A percentile compares a stretch with the other conserved stretches of the same genome.
Evolutionary conservation across 2,797 vertebrate genomes (phyloP).

Genomic region (Pseudochromis fuscus): DNA sequence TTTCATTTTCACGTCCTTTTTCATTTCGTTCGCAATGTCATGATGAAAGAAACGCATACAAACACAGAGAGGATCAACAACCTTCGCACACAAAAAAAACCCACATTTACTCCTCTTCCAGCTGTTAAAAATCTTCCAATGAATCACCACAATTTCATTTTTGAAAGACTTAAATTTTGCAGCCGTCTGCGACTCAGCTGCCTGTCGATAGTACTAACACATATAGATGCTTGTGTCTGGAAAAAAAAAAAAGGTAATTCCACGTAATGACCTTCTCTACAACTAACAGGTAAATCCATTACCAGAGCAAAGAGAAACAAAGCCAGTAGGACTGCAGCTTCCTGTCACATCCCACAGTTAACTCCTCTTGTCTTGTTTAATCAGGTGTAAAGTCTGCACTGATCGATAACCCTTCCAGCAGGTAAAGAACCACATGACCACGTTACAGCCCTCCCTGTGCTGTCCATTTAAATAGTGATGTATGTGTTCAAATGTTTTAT

Average conservation of each 20-base stretch:
- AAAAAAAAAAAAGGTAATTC: constrained; percentile 38
- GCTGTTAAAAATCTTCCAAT: background rate
- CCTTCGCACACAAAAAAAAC: constrained; percentile 1
- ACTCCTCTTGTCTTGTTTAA: constrained; percentile 75
- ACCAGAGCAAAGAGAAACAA: constrained; percentile 42
- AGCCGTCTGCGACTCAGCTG: background rate
- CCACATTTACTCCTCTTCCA: background rate
- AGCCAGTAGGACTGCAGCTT: constrained; percentile 37
- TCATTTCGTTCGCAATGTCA: constrained; percentile 38
- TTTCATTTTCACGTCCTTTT: constrained; percentile 51
- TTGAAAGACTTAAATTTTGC: constrained; percentile 26
- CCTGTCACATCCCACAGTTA: constrained; percentile 54
- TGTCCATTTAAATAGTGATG: too few relatives aligned
- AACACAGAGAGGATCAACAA: constrained; percentile 9
- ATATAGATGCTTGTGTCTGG: too few relatives aligned
- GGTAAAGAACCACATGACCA: constrained; percentile 43
- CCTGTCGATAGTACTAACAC: too few relatives aligned
- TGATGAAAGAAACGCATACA: constrained; percentile 26
- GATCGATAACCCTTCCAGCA: constrained; percentile 61
- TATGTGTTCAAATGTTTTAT: too few relatives aligned
- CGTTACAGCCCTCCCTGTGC: constrained; percentile 40
- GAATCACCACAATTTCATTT: constrained; percentile 18
- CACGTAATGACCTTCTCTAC: constrained; percentile 64
- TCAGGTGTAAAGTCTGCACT: constrained; percentile 61
- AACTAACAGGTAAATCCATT: constrained; percentile 68